Evolutionary conservation across 2,113 vertebrate genomes (phyloP).

Genomic region (Cepphus grylle): DNA sequence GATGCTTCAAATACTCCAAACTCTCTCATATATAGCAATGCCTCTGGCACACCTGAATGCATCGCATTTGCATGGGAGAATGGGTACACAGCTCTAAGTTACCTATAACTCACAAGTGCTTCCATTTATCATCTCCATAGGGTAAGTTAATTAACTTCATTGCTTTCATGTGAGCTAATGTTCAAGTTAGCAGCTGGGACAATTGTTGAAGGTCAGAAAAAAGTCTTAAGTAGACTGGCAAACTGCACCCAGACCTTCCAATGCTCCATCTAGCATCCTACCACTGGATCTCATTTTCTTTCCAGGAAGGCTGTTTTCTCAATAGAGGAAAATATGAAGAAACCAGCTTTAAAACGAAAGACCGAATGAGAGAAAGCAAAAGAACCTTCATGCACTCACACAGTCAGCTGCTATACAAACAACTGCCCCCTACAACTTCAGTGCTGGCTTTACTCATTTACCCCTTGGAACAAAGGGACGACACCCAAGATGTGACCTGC

Average conservation of each 20-base stretch:
- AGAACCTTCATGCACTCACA: neutral
- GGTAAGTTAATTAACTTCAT: neutral
- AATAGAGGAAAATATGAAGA: neutral
- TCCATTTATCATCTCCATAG: neutral
- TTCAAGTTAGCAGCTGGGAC: neutral
- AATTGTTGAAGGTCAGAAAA: neutral
- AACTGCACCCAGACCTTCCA: neutral
- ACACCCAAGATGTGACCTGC: slow-evolving; percentile 66
- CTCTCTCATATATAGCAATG: neutral
- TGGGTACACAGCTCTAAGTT: neutral
- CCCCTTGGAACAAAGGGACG: slow-evolving; percentile 27
- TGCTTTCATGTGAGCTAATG: neutral
- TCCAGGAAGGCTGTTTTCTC: rapidly evolving
- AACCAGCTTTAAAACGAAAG: neutral
- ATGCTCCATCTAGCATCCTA: neutral
- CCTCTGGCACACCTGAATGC: neutral
- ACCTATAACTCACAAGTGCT: neutral
- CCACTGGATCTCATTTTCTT: neutral
- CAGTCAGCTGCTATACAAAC: neutral
- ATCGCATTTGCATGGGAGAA: neutral
- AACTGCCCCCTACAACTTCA: neutral
- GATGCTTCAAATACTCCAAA: neutral
- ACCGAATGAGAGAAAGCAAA: neutral
- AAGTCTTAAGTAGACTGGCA: neutral
- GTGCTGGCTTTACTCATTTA: neutral